Evolutionary conservation across 2,113 vertebrate species (phyloP).

Genomic region (Neomonachus schauinslandi): DNA sequence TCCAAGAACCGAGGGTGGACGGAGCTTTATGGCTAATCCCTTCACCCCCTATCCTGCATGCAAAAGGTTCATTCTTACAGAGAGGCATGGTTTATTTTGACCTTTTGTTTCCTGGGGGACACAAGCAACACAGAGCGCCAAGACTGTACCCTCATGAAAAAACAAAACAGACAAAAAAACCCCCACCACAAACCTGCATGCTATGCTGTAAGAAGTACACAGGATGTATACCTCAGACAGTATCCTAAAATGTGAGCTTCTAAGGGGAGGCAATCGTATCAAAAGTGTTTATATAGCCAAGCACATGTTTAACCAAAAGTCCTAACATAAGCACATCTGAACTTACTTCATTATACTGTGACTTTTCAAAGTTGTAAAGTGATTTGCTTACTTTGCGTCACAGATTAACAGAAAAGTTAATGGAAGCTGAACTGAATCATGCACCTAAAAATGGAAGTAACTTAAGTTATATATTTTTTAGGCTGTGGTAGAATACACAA

Average conservation of each 20-base stretch:
- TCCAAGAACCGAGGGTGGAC: background rate
- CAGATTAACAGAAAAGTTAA: constrained; percentile 19
- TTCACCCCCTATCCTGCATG: background rate
- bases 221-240: background rate
- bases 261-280: background rate
- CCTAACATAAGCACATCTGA: background rate
- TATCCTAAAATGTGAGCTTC: background rate
- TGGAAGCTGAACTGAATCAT: background rate
- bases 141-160: background rate
- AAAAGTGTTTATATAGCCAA: background rate
- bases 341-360: background rate
- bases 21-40: background rate
- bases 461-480: background rate
- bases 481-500: background rate
- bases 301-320: background rate
- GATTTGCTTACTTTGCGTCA: background rate
- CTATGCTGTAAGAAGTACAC: background rate
- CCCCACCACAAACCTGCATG: background rate
- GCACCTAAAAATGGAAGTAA: background rate
- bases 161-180: too few species aligned
- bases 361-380: constrained; percentile 24
- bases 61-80: background rate
- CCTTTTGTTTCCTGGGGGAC: background rate
- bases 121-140: background rate
- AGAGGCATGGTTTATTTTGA: background rate